Evolutionary conservation across 2,888 invertebrate species (phyloP), one percentile per base, ranked within the genome.

Genomic region (Ormyrus pomaceus): DNA sequence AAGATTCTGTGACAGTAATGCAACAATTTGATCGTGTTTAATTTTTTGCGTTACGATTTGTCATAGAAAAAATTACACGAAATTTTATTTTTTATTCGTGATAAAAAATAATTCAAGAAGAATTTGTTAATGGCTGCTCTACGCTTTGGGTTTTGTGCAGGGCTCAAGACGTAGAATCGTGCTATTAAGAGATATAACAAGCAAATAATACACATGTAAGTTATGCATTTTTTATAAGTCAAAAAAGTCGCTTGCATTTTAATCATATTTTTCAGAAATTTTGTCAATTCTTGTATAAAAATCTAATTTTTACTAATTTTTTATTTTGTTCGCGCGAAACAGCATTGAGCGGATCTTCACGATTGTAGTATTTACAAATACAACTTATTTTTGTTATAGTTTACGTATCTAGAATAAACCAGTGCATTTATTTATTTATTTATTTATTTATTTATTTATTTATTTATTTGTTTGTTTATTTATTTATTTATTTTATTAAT

Each of bases 111-210:
- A 64, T 80, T 19, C 5, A 65, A 9, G 69, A 64, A 58, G 2
- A 58, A 65, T 34, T 0, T 11, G 64, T 13, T 58, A 62, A 58
- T 13, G 74, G 80, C 68, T 75, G 51, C 65, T 65, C 59, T 68
- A 82, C 68, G 75, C 65, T 84, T 83, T 81, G 83, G 86, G 79
- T 74, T 74, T 34, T 85, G 84, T 86, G 84, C 84, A 85, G 86
- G 74, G 81, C 80, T 83, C 82, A 83, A 82, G 82, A 72, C 77
- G 69, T 80, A 68, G 70, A 55, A 56, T 64, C 19, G 58, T 45
- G 59, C 80, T 59, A 69, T 65, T 53, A 55, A 34, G 11, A 45
- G 61, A 13, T 68, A 11, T 62, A 4, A n/a, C 10, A 45, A 48
- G 19, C 10, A 56, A 34, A 34, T 69, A 34, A 9, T 53, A 71